Conservation (phyloP, 2,113 vertebrate species). For the Erythrocebus patas region DNA sequence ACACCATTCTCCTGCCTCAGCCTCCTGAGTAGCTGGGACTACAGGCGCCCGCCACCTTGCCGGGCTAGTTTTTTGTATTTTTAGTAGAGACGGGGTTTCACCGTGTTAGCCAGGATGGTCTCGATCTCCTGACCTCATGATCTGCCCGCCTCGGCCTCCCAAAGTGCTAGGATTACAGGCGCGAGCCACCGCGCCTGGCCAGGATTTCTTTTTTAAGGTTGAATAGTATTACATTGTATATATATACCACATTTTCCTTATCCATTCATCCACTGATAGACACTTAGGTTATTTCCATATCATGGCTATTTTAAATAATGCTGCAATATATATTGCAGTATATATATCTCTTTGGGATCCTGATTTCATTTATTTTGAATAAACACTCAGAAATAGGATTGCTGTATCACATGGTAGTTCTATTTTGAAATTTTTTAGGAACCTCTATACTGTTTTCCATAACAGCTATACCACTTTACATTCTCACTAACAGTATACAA, state of each 20-base stretch:
- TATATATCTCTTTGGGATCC: background rate
- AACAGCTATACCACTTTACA: background rate
- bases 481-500: background rate
- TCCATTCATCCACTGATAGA: background rate
- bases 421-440: background rate
- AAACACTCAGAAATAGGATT: background rate
- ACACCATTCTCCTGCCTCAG: too few relatives aligned
- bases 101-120: too few relatives aligned
- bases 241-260: background rate
- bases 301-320: background rate
- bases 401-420: background rate
- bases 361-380: background rate
- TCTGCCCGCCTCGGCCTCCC: too few relatives aligned
- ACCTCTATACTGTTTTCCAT: background rate
- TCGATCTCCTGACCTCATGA: too few relatives aligned
- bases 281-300: background rate
- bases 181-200: accelerated
- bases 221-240: background rate
- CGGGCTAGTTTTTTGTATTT: too few relatives aligned
- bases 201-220: background rate
- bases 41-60: too few relatives aligned
- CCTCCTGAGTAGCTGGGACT: too few relatives aligned
- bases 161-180: too few relatives aligned
- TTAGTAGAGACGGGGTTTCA: too few relatives aligned
- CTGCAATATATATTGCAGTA: background rate